phyloP scores from a whole-genome alignment of 2,888 invertebrate species.

The Rhingia campestris region DNA sequence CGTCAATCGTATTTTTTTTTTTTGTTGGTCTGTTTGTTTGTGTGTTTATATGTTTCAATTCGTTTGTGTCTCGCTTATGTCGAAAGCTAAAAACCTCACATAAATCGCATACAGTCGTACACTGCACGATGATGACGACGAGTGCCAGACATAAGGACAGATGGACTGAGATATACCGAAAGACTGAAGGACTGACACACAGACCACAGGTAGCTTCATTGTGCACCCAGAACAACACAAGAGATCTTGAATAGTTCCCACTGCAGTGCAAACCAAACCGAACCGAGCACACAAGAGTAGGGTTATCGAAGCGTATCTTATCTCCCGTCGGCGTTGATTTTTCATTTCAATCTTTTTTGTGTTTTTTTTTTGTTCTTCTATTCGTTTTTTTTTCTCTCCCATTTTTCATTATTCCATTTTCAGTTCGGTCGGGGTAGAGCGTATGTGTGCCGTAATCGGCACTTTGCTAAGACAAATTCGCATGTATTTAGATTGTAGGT shows the following conservation, averaged over 20 bases:
- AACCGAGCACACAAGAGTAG: constrained; percentile 26
- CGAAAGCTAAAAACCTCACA: constrained; percentile 31
- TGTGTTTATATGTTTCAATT: constrained; percentile 22
- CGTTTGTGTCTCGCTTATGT: constrained; percentile 34
- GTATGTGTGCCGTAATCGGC: constrained; percentile 50
- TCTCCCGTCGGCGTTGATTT: constrained; percentile 59
- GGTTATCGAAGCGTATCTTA: constrained; percentile 63
- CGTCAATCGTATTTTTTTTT: constrained; percentile 11
- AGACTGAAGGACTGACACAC: constrained; percentile 11
- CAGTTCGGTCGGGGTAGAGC: background rate
- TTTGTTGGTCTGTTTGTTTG: background rate
- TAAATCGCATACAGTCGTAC: constrained; percentile 49
- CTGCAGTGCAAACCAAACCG: constrained; percentile 14
- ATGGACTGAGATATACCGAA: background rate
- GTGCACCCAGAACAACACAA: constrained; percentile 13
- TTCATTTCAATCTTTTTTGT: constrained; percentile 46
- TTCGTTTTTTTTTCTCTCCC: background rate
- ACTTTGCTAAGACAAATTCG: constrained; percentile 58
- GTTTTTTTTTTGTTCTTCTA: constrained; percentile 3
- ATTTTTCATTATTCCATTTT: constrained; percentile 24
- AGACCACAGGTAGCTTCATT: constrained; percentile 36
- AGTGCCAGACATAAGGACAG: background rate
- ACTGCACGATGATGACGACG: constrained; percentile 10
- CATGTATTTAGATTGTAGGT: constrained; percentile 9
- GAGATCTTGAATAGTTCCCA: constrained; percentile 36